Evolutionary conservation across 2,113 vertebrate species (phyloP), one percentile per base, ranked within the genome.

Genomic region (Galeopterus variegatus): DNA sequence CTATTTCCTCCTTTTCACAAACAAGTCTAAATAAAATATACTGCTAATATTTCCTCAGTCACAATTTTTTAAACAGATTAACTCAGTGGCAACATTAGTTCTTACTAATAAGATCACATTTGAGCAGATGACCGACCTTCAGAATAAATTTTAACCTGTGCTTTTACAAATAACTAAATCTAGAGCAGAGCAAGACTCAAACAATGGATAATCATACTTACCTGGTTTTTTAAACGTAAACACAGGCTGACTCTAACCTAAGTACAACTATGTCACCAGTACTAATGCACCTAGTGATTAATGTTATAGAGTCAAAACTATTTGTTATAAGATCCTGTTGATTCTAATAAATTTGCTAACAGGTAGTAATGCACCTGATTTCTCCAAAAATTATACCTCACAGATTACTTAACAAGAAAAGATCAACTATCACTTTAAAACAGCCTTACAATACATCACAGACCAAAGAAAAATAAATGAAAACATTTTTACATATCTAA

Each of bases 11-110:
- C 0, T 95, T 92, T 89, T 85, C 60, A 95, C 41, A 69, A 36
- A 93, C 4, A 62, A 95, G 58, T 92, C 33, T 93, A 97, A 89
- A 91, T 82, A 95, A 65, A 94, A 93, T 69, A 92, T 67, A 95
- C 69, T 94, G 67, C 86, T 94, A 70, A 19, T 41, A 90, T 87
- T 98, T 97, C 75, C 48, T 93, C 91, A 65, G 31, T 84, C 58
- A 64, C 54, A 91, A 67, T 76, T 56, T 56, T 56, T 77, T 76
- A 76, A 33, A 72, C 11, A 94, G 48, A 31, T 3, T 31, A 70
- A 54, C 58, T 87, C 64, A 67, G 24, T 19, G 75, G 64, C 81
- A 67, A 12, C 54, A 56, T 54, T 56, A 64, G 0, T 92, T 28
- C 67, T 96, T 1, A 0, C 67, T 95, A 94, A 54, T 94, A 97